Evolutionary conservation across 1,140 invertebrate genomes (phyloP).

Genomic region (Frieseomelitta varia): DNA sequence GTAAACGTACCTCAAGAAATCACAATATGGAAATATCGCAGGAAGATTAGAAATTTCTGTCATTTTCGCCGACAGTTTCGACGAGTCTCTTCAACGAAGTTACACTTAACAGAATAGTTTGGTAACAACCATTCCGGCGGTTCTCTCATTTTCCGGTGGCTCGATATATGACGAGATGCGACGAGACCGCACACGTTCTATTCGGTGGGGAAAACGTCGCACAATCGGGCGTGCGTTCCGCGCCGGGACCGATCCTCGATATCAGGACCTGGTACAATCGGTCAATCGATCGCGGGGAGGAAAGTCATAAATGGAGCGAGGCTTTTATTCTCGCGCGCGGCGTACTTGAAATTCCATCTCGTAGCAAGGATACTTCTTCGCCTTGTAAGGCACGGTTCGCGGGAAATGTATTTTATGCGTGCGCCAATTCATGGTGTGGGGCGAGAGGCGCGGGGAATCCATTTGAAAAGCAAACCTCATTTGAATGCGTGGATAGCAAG

Average conservation of each 20-base stretch:
- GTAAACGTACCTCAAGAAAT: neutral
- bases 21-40: neutral
- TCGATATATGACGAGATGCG: neutral
- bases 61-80: neutral
- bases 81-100: neutral
- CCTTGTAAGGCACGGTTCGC: conserved; percentile 26
- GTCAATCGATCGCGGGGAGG: conserved; percentile 28
- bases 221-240: neutral
- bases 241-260: neutral
- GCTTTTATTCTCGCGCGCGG: conserved; percentile 37
- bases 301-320: conserved; percentile 37
- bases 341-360: conserved; percentile 49
- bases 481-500: conserved; percentile 41
- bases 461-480: conserved; percentile 51
- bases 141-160: neutral
- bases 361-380: conserved; percentile 6
- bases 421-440: neutral
- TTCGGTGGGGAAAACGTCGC: neutral
- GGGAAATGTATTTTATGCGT: conserved; percentile 37
- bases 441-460: conserved; percentile 19
- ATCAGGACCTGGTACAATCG: neutral
- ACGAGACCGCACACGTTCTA: neutral
- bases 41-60: neutral
- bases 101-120: neutral
- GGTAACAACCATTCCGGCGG: neutral